Evolutionary conservation across 2,797 vertebrate genomes (phyloP).

Genomic region (Vipera ursinii): DNA sequence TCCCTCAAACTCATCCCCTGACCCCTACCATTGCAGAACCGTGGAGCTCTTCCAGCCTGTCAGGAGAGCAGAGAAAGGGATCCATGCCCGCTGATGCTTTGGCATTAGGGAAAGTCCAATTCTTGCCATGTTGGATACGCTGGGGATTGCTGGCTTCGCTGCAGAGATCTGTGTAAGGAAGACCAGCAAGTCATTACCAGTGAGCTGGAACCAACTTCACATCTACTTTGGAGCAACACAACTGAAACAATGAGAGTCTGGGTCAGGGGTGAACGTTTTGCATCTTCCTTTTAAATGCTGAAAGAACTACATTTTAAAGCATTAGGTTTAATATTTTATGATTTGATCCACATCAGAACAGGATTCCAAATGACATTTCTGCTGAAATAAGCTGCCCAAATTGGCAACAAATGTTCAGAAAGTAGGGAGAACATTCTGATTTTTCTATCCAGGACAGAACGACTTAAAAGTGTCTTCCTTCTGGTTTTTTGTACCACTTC

Average conservation of each 20-base stretch:
- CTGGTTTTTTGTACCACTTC: background rate
- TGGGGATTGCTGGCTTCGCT: constrained; percentile 73
- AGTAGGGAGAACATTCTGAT: background rate
- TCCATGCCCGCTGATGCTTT: constrained; percentile 79
- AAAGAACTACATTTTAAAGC: background rate
- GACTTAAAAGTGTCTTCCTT: background rate
- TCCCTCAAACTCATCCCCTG: background rate
- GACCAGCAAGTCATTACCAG: background rate
- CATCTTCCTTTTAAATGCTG: background rate
- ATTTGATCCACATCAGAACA: background rate
- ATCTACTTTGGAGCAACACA: background rate
- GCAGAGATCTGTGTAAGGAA: constrained; percentile 66
- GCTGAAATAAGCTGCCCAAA: background rate
- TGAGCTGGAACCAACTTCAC: background rate
- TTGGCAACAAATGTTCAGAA: background rate
- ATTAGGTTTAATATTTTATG: background rate
- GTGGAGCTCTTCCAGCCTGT: constrained; percentile 76
- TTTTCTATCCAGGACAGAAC: background rate
- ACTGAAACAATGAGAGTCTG: background rate
- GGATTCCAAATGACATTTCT: background rate
- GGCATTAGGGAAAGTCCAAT: constrained; percentile 94
- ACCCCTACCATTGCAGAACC: constrained; percentile 58
- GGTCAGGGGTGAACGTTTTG: background rate
- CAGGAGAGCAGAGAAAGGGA: constrained; percentile 83
- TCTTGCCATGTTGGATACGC: constrained; percentile 77